A percentile compares a stretch with the other conserved stretches of the same genome.
Evolutionary conservation across 2,888 invertebrate genomes (phyloP).

Genomic region (Adela reaumurella): DNA sequence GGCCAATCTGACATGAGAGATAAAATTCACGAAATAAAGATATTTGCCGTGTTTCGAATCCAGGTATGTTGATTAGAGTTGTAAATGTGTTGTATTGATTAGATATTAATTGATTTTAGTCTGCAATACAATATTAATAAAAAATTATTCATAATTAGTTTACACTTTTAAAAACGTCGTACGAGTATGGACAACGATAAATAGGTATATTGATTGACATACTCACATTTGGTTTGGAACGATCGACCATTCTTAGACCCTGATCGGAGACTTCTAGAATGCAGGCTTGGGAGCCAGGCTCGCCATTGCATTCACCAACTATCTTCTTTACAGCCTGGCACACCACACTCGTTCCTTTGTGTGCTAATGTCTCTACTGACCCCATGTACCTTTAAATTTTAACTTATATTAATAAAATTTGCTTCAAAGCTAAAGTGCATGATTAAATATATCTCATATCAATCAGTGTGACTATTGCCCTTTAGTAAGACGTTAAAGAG

Average conservation of each 20-base stretch:
- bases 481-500: no score
- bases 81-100: no score
- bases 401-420: no score
- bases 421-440: no score
- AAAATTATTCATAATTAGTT: conserved; percentile 11
- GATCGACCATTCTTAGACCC: conserved; percentile 92
- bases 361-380: conserved; percentile 91
- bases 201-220: no score
- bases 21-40: no score
- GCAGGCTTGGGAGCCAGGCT: conserved; percentile 76
- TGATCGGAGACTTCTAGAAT: conserved; percentile 94
- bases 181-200: no score
- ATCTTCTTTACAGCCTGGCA: conserved; percentile 90
- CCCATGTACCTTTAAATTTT: conserved; percentile 72
- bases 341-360: conserved; percentile 95
- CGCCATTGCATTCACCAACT: conserved; percentile 63
- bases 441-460: no score
- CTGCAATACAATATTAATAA: conserved; percentile 6
- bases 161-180: conserved; percentile 6
- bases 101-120: conserved; percentile 1
- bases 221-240: conserved; percentile 71
- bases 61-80: no score
- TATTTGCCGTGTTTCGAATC: no score
- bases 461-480: no score
- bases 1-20: no score